Base-by-base conservation (phyloP, 2,888 invertebrate genomes). In the Pristionchus exspectatus region DNA sequence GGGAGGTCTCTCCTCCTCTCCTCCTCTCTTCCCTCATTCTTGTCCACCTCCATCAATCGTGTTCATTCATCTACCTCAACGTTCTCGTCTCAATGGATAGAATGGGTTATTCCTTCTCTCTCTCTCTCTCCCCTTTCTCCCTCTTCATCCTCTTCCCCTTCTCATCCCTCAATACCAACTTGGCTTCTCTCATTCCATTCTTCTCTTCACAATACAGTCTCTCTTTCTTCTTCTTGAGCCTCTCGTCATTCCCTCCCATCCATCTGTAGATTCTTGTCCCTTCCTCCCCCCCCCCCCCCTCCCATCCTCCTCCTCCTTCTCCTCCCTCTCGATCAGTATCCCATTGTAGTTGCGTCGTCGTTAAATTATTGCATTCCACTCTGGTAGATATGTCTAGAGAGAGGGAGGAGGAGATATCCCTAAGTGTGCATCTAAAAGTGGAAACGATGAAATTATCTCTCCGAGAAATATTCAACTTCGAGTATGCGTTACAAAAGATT, bases 311-410 rank as follows among this genome's bases (percentile, higher is more conserved):
- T 30, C 24, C 44, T 7, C 63, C 21, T 21, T n/a, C 33, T 21
- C 30, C 21, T 24, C 24, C 24, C 56, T 27, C 21, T 63, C 63
- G 63, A 63, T 63, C 69, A 69, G 69, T 69, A 69, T 69, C 69
- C 69, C 69, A 69, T 50, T 77, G 38, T 50, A 38, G 38, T 77
- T 77, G 38, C 77, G 38, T 50, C 77, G 38, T 50, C 77, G 38
- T 44, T 50, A 77, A 77, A 77, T 77, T 77, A 77, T 69, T 69
- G 69, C 77, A 77, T 50, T 44, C 77, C 38, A 30, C 77, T 50
- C 33, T 44, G 21, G 77, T 77, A 33, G 38, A 38, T 44, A 38
- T 77, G 77, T 50, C 24, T 24, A 44, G 38, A 24, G 38, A 38
- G 38, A 30, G 69, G 24, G 69, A 69, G 24, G 27, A 7, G n/a